Evolutionary conservation across 2,797 vertebrate species (phyloP).

Genomic region (Halcyon smyrnensis): DNA sequence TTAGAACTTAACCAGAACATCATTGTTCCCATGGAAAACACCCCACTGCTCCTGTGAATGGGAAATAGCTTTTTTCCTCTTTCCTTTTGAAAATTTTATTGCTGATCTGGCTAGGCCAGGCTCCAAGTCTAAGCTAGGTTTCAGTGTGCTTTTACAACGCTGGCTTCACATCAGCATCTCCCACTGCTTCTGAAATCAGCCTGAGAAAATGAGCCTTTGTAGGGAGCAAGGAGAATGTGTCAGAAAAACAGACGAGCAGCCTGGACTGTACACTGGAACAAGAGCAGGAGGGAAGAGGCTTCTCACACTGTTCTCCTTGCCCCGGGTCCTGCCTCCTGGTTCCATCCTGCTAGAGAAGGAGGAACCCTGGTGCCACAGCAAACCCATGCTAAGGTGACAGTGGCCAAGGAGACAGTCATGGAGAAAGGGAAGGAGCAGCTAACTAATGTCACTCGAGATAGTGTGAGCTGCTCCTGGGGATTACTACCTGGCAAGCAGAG

Average conservation of each 20-base stretch:
- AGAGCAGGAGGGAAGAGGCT: neutral
- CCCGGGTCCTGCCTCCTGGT: neutral
- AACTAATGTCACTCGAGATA: neutral
- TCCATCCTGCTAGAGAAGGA: neutral
- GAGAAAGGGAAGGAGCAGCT: neutral
- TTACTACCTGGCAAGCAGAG: neutral
- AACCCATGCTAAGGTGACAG: neutral
- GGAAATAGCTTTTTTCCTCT: slow-evolving; percentile 65
- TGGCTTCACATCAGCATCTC: slow-evolving; percentile 51
- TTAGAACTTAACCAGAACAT: slow-evolving; percentile 73
- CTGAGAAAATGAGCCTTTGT: slow-evolving; percentile 52
- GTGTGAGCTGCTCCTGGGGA: neutral
- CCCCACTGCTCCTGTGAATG: slow-evolving; percentile 66
- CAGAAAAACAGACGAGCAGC: slow-evolving; percentile 1
- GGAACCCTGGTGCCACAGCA: neutral
- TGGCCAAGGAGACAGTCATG: neutral
- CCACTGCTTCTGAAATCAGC: slow-evolving; percentile 65
- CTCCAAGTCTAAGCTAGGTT: slow-evolving; percentile 63
- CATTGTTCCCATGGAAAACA: slow-evolving; percentile 73
- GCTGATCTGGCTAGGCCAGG: slow-evolving; percentile 68
- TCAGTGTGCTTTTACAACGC: slow-evolving; percentile 45
- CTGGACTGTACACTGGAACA: neutral
- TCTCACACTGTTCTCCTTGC: neutral
- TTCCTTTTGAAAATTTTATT: slow-evolving; percentile 70
- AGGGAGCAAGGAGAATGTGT: slow-evolving; percentile 21